Evolutionary conservation across 2,113 vertebrate genomes (phyloP), one percentile per base, ranked within the genome.

Genomic region (Sebastes schlegelii): DNA sequence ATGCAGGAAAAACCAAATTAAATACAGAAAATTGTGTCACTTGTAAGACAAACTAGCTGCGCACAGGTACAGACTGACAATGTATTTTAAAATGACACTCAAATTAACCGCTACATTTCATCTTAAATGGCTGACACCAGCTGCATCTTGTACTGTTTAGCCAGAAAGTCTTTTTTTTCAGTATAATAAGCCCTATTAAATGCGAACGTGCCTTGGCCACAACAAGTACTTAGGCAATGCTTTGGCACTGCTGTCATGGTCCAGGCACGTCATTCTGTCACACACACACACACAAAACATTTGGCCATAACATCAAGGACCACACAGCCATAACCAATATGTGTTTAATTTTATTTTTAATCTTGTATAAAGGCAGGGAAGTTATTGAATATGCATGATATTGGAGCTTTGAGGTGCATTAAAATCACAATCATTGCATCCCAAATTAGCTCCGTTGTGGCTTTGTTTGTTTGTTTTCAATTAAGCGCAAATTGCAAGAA

Each of bases 291-390:
- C 66, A 10, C 42, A 4, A n/a, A 88, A 80, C 86, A 75, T 72
- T 81, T 85, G 80, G 80, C 70, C 67, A 64, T 66, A 64, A 80
- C 72, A 85, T 83, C 61, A 71, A 80, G 77, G 34, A 43, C 23
- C 42, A 65, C 80, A 88, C 77, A 82, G 68, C 58, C 76, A 62
- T 52, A 80, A 80, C 86, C 72, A 87, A 58, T 77, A 80, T 61
- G 55, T 74, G 51, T 23, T 77, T 21, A 64, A 57, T 71, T 81
- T 68, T 43, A 13, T 7, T 58, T 88, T 85, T 57, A 58, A 84
- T 84, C 66, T 80, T 13, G 61, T 49, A 63, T 48, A 42, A 19
- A 77, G 57, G 17, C 55, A 71, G 67, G 58, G 43, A 52, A 49
- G 26, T 71, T 72, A 63, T 76, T 87, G 43, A 83, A 79, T 80